Base-by-base conservation (phyloP, 2,888 invertebrate species). In the Baronia brevicornis region DNA sequence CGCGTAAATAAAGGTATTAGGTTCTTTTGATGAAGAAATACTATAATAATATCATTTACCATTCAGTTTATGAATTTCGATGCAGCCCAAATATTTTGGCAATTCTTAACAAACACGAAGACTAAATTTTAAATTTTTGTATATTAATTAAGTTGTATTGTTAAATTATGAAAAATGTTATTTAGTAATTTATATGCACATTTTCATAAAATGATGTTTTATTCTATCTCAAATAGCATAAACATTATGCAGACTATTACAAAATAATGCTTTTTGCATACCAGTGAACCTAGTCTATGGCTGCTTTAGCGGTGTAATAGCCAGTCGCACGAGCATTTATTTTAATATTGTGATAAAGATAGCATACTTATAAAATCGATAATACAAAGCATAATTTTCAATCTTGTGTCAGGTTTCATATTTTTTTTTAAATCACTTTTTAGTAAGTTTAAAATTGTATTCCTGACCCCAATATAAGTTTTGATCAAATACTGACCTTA, bases 271-370 rank as follows among this genome's bases (percentile, higher is more conserved):
- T 80, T 82, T 82, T 64, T 60, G 68, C 66, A 47, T 64, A 69
- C 75, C 79, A 80, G 80, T 79, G 72, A 65, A 65, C 70, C 82
- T 82, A 84, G 82, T 84, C 82, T 67, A 58, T 61, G 67, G 60
- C 72, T 67, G 69, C 56, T 44, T 49, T 24, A 36, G 28, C 43
- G 26, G 44, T 44, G 39, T 25, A 44, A 43, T 39, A 70, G 77
- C 62, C 75, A 75, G 78, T 79, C 78, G 65, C 61, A 66, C 56
- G 55, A 79, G 82, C 82, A 84, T 84, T 84, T 84, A 84, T 82
- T 80, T 82, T 80, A 75, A 70, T 77, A 75, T 69, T 54, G 51
- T 54, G 50, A 53, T 51, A 49, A 43, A 46, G 33, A 30, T 38
- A 27, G 36, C 10, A 10, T 36, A 36, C 32, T 38, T 43, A 38